A percentile compares a stretch with the other conserved stretches of the same genome.
phyloP scores from a whole-genome alignment of 92 coral and sea anemone species.

The Muricea muricata region DNA sequence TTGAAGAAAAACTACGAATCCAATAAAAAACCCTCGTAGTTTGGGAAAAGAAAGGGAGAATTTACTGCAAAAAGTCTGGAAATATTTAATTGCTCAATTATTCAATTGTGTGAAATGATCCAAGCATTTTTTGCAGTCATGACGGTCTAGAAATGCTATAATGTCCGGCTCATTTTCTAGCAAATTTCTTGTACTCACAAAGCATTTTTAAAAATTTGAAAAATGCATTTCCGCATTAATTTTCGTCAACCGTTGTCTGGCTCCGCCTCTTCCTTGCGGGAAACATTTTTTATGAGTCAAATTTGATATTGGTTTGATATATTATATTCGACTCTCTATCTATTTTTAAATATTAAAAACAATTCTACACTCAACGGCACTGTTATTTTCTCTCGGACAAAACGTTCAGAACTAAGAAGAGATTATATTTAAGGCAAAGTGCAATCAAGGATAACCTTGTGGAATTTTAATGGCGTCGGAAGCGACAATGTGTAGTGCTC shows the following conservation, averaged over 20 bases:
- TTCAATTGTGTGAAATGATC: too few relatives aligned
- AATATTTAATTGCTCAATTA: too few relatives aligned
- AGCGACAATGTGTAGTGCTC: background rate
- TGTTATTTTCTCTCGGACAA: background rate
- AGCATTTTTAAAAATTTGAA: background rate
- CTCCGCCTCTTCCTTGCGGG: background rate
- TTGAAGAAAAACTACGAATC: too few relatives aligned
- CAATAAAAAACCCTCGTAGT: too few relatives aligned
- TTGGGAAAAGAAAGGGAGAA: too few relatives aligned
- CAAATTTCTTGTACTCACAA: too few relatives aligned
- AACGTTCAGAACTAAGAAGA: background rate
- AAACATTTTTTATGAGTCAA: background rate
- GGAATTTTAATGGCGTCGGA: background rate
- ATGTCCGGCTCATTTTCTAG: too few relatives aligned
- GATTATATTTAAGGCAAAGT: background rate
- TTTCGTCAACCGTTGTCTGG: background rate
- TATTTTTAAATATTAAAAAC: background rate
- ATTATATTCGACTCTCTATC: background rate
- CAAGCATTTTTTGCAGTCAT: too few relatives aligned
- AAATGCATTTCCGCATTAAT: constrained; percentile 1
- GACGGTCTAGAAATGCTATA: too few relatives aligned
- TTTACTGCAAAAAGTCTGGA: too few relatives aligned
- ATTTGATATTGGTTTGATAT: background rate
- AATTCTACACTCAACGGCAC: background rate
- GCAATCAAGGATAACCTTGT: background rate